Evolutionary conservation across 1,140 invertebrate genomes (phyloP).

Genomic region (Protaetia brevitarsis): DNA sequence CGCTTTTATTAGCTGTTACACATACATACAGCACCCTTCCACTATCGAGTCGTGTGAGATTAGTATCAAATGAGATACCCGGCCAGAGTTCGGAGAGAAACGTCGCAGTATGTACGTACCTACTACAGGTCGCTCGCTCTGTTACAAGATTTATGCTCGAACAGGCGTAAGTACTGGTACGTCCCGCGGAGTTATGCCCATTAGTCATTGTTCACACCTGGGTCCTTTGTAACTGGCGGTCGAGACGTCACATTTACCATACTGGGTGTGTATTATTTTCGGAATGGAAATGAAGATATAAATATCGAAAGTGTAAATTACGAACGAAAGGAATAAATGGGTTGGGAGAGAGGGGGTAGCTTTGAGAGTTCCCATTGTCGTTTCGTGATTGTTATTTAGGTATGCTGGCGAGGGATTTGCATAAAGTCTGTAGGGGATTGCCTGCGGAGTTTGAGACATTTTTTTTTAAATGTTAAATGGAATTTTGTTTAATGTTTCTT

Average conservation of each 20-base stretch:
- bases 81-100: not conserved
- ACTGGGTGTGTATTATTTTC: conserved; percentile 33
- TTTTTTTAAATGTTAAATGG: no score
- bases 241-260: conserved; percentile 31
- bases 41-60: not conserved
- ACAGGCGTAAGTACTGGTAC: conserved; percentile 34
- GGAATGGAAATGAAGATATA: conserved; percentile 36
- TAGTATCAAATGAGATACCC: no score
- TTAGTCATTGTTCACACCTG: conserved; percentile 40
- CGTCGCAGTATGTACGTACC: not conserved
- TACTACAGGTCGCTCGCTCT: not conserved
- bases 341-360: no score
- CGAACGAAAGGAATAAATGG: conserved; percentile 17
- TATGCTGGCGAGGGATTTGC: no score
- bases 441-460: no score
- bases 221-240: conserved; percentile 25
- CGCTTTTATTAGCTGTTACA: conserved; percentile 6
- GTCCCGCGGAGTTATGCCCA: conserved; percentile 33
- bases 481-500: no score
- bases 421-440: no score
- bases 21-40: not conserved
- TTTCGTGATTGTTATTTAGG: no score
- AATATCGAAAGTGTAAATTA: conserved; percentile 35
- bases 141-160: conserved; percentile 32
- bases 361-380: no score